Conservation (phyloP, 2,113 vertebrate species). For the Caretta caretta region DNA sequence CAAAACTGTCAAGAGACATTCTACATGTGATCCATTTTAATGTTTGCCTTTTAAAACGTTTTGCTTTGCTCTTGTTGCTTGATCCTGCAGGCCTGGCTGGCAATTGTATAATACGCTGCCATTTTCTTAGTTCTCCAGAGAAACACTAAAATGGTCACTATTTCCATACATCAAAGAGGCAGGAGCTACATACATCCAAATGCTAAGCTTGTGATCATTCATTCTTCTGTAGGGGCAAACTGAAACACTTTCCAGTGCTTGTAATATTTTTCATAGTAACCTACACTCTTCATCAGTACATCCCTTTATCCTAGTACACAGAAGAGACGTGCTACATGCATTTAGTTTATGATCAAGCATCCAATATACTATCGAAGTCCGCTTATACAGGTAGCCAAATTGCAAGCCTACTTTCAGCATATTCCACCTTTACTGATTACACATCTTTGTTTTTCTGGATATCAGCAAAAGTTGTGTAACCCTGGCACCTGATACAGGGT, state of each 20-base stretch:
- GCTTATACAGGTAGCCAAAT: not conserved
- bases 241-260: conserved; percentile 61
- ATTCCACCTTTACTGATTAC: not conserved
- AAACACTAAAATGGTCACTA: not conserved
- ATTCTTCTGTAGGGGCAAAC: conserved; percentile 20
- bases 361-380: not conserved
- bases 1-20: not conserved
- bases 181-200: not conserved
- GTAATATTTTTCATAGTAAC: conserved; percentile 49
- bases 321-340: not conserved
- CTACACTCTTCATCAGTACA: conserved; percentile 41
- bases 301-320: conserved; percentile 33
- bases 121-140: not conserved
- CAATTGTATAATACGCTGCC: not conserved
- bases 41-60: not conserved
- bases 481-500: not conserved
- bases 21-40: not conserved
- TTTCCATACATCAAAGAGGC: not conserved
- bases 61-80: not conserved
- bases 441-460: conserved; percentile 23
- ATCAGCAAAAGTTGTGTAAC: conserved; percentile 32
- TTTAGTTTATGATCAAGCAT: not conserved
- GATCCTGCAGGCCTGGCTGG: not conserved
- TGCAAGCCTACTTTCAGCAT: not conserved
- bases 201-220: conserved; percentile 30